A percentile compares a stretch with the other conserved stretches of the same genome.
Evolutionary conservation across 2,888 invertebrate genomes (phyloP).

Genomic region (Mayetiola destructor): DNA sequence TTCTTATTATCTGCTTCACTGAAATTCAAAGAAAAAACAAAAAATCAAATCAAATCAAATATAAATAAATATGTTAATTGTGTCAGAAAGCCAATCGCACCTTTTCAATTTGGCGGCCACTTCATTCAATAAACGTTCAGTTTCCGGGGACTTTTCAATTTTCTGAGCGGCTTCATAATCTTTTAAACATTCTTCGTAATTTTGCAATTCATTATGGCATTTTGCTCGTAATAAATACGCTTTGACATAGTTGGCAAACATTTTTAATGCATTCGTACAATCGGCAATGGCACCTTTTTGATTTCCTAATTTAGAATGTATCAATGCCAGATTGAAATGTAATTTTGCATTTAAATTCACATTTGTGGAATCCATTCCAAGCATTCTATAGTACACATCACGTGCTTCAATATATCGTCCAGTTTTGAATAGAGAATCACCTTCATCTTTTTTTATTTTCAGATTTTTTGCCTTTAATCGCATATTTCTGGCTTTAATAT

Average conservation of each 20-base stretch:
- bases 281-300: constrained; percentile 67
- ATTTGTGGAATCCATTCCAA: constrained; percentile 72
- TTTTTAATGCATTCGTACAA: constrained; percentile 67
- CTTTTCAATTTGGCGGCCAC: constrained; percentile 80
- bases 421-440: constrained; percentile 75
- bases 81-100: no score
- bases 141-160: constrained; percentile 67
- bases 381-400: constrained; percentile 69
- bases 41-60: no score
- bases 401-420: constrained; percentile 69
- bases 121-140: constrained; percentile 65
- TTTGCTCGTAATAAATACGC: constrained; percentile 78
- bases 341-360: constrained; percentile 79
- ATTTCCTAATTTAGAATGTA: constrained; percentile 61
- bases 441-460: constrained; percentile 82
- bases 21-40: no score
- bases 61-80: no score
- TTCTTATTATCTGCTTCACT: no score
- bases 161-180: constrained; percentile 80
- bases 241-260: constrained; percentile 75
- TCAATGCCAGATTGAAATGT: constrained; percentile 81
- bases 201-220: constrained; percentile 66
- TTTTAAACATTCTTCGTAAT: constrained; percentile 76
- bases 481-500: constrained; percentile 68
- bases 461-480: constrained; percentile 77